These are phyloP conservation scores for Psylliodes chrysocephalus DNA, from an alignment of 2,888 invertebrate genomes.

Conservation along the genomic window DNA sequence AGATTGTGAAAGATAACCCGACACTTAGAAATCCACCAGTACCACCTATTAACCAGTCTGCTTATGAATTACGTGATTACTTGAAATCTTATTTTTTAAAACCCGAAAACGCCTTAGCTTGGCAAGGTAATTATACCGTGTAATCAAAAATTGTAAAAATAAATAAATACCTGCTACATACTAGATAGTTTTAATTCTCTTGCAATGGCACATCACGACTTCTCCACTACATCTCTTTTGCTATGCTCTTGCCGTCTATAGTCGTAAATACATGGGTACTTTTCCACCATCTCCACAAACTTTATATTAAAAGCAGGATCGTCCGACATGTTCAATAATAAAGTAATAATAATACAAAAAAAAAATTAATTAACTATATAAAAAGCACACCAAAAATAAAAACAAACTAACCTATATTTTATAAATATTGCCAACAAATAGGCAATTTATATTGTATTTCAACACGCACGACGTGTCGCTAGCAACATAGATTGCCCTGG, in stretches of 20 bases:
- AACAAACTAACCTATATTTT: neutral
- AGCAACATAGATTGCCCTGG: conserved; percentile 19
- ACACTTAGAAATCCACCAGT: neutral
- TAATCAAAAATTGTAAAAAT: conserved; percentile 2
- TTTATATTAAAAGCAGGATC: conserved; percentile 15
- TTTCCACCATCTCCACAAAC: conserved; percentile 18
- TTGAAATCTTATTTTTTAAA: conserved; percentile 2
- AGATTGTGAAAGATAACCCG: conserved; percentile 7
- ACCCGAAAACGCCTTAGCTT: conserved; percentile 13
- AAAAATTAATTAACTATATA: too few relatives aligned
- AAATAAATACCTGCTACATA: conserved; percentile 2
- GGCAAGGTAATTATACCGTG: conserved; percentile 9
- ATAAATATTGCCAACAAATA: neutral
- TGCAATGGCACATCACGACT: neutral
- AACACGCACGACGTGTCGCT: conserved; percentile 11
- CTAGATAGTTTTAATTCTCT: conserved; percentile 3
- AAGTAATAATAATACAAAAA: too few relatives aligned
- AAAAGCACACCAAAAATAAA: too few relatives aligned
- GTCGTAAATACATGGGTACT: conserved; percentile 20
- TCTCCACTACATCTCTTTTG: neutral
- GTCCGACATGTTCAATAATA: conserved; percentile 16
- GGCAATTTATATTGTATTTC: conserved; percentile 12
- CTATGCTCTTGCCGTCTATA: conserved; percentile 3
- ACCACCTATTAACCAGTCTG: neutral
- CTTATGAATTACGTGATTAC: conserved; percentile 2